Conservation (phyloP, 2,113 vertebrate genomes). For the Hoplias malabaricus region DNA sequence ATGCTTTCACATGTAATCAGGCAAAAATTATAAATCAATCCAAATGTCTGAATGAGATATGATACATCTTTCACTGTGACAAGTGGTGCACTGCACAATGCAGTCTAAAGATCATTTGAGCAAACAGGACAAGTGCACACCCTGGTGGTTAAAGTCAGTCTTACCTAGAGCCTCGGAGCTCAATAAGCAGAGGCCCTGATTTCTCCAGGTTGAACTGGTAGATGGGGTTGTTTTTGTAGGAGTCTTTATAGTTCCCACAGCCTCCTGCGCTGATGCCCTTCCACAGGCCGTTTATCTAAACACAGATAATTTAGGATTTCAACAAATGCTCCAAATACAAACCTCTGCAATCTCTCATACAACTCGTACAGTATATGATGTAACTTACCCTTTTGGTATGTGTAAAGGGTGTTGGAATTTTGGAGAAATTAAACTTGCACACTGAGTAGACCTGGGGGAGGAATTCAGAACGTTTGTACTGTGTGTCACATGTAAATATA, state of each 20-base stretch:
- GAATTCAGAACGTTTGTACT: conserved; percentile 11
- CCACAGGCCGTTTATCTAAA: conserved; percentile 94
- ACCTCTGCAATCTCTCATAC: no score
- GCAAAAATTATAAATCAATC: no score
- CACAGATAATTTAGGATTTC: neutral
- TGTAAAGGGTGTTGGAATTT: conserved; percentile 93
- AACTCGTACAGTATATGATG: no score
- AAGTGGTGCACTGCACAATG: neutral
- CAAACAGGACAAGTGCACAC: neutral
- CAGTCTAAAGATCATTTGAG: neutral
- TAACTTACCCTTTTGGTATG: conserved; percentile 89
- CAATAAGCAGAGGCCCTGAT: conserved; percentile 87
- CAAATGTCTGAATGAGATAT: neutral
- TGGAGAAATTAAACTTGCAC: conserved; percentile 93
- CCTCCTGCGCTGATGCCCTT: conserved; percentile 90
- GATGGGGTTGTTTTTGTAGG: conserved; percentile 91
- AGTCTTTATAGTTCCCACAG: conserved; percentile 94
- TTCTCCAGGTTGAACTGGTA: conserved; percentile 93
- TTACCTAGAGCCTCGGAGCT: conserved; percentile 94
- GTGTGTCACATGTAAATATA: neutral
- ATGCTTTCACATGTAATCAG: no score
- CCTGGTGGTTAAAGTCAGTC: conserved; percentile 17
- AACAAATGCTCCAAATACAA: no score
- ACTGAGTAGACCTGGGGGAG: conserved; percentile 85
- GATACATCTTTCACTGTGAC: neutral